Evolutionary conservation across 2,797 vertebrate genomes (phyloP).

Genomic region (Ataeniobius toweri): DNA sequence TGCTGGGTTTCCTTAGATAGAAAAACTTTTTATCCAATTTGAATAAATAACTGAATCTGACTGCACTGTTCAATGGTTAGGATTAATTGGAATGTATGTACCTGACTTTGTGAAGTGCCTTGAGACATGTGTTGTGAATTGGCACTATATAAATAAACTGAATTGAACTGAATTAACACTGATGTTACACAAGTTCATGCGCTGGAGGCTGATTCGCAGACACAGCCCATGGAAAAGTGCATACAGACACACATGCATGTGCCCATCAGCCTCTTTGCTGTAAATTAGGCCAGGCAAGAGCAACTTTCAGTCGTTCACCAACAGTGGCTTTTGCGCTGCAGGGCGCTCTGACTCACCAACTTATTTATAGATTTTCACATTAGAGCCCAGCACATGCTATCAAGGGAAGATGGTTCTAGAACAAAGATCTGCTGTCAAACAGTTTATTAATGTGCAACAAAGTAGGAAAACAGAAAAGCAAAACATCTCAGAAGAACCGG

Average conservation of each 20-base stretch:
- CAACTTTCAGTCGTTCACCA: conserved; percentile 45
- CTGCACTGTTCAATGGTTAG: no score
- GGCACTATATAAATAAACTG: no score
- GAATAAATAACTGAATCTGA: no score
- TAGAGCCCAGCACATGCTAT: conserved; percentile 2
- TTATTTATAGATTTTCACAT: conserved; percentile 64
- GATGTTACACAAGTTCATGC: conserved; percentile 4
- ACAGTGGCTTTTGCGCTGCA: conserved; percentile 36
- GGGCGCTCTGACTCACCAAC: conserved; percentile 29
- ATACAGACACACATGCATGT: conserved; percentile 2
- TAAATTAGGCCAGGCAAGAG: conserved; percentile 42
- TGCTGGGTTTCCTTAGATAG: no score
- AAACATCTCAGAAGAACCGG: not conserved
- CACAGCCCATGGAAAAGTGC: not conserved
- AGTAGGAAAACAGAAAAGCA: conserved; percentile 18
- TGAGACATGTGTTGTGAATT: no score
- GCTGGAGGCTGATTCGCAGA: conserved; percentile 2
- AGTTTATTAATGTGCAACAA: conserved; percentile 33
- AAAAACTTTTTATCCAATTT: no score
- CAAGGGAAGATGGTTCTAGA: conserved; percentile 18
- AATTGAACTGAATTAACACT: conserved; percentile 1
- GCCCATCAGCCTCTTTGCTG: conserved; percentile 6
- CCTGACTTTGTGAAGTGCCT: no score
- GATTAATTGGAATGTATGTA: no score
- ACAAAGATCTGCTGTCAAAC: conserved; percentile 48